Evolutionary conservation across 2,888 invertebrate species (phyloP), one percentile per base, ranked within the genome.

Genomic region (Drosophila mulleri): DNA sequence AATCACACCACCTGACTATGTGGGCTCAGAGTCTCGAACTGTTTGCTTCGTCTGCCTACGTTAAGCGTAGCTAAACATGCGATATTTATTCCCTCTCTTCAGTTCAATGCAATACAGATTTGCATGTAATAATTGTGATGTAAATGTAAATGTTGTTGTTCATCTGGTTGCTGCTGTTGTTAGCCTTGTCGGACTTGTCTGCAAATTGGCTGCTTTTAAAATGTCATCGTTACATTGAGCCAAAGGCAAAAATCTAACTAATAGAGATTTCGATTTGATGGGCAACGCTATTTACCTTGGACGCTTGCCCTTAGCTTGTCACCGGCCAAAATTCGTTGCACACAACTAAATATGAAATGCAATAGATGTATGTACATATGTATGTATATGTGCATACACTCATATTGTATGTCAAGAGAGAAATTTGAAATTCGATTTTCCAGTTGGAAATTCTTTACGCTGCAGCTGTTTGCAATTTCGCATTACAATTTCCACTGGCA

Each of bases 291-390:
- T 68, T 77, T 53, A 18, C 74, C 81, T 86, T 83, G 87, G 48
- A 9, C 57, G 32, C 32, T 67, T 74, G 87, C 77, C 83, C 83
- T 83, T 74, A 67, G 42, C 45, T 41, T 66, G 82, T 81, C 82
- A 59, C 5, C 14, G 50, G 18, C 50, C 35, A 23, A 44, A 44
- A 23, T 5, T 9, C 14, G 16, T 6, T 48, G 48, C 12, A 20
- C 2, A 37, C 35, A 20, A 16, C 16, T 23, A 3, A 35, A 35
- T 20, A 53, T 16, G 16, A 37, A 23, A 23, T 23, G 20, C 37
- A 23, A 53, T 42, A 14, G 14, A 16, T 18, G 6, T 9, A 39
- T 37, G 26, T 26, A n/a, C n/a, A n/a, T n/a, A 26, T 26, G 26
- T 26, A 53, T 5, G 26, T 39, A 29, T 29, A 29, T 29, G 29